Conservation (phyloP, 1,140 invertebrate species). For the Orussus abietinus region DNA sequence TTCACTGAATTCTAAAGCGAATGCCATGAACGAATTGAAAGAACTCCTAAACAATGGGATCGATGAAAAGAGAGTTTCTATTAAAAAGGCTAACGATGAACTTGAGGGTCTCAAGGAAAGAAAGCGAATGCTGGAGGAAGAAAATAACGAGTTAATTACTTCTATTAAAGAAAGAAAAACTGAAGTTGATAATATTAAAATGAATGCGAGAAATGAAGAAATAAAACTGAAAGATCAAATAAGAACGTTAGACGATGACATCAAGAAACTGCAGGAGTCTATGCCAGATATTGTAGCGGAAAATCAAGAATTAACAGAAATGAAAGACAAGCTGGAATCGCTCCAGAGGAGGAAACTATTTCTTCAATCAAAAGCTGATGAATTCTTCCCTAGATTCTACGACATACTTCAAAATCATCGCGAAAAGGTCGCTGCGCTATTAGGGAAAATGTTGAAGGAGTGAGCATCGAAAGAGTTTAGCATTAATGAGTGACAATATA, state of each 20-base stretch:
- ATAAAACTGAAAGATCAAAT: slow-evolving; percentile 25
- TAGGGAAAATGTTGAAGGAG: slow-evolving; percentile 1
- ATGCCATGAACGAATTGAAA: slow-evolving; percentile 24
- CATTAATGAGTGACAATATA: too few species aligned
- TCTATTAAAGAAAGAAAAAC: slow-evolving; percentile 9
- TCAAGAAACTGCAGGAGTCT: slow-evolving; percentile 18
- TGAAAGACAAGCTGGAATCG: slow-evolving; percentile 24
- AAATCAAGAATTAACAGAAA: slow-evolving; percentile 22
- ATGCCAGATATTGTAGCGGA: slow-evolving; percentile 15
- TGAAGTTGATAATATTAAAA: slow-evolving; percentile 25
- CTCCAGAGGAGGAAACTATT: slow-evolving; percentile 20
- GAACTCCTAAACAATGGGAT: slow-evolving; percentile 21
- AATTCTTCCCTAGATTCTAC: slow-evolving; percentile 32
- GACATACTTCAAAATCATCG: slow-evolving; percentile 26
- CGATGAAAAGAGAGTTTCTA: slow-evolving; percentile 11
- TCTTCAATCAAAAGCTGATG: slow-evolving; percentile 23
- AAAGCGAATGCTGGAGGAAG: background rate
- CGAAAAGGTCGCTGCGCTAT: slow-evolving; percentile 10
- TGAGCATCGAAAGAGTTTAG: too few species aligned
- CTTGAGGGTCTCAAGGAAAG: slow-evolving; percentile 15
- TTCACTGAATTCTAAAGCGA: slow-evolving; percentile 22
- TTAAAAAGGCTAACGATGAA: slow-evolving; percentile 19
- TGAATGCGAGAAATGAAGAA: slow-evolving; percentile 23
- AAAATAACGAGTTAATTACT: slow-evolving; percentile 1
- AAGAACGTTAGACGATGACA: slow-evolving; percentile 23